Conservation (phyloP, 2,888 invertebrate species). For the Trachelus tabidus region DNA sequence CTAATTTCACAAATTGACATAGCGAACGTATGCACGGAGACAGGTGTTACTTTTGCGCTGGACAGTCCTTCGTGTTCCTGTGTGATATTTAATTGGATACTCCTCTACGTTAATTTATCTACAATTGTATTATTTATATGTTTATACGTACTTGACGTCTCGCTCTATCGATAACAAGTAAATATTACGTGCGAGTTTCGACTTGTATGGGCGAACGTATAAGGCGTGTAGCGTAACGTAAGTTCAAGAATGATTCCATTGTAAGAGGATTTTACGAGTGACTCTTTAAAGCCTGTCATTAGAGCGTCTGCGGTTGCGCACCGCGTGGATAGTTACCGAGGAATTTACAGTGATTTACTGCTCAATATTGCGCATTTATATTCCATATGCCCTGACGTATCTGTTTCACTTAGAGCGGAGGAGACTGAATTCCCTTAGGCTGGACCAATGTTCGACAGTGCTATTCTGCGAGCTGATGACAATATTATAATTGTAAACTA, state of each 20-base stretch:
- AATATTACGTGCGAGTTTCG: not conserved
- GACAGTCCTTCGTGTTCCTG: not conserved
- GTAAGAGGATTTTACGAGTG: constrained; percentile 63
- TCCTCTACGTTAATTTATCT: not conserved
- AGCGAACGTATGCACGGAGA: not conserved
- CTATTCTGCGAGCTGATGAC: not conserved
- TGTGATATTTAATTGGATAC: not conserved
- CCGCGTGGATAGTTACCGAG: constrained; percentile 32
- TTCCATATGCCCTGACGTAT: constrained; percentile 59
- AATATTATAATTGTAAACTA: not conserved
- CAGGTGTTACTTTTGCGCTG: not conserved
- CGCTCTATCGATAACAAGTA: not conserved
- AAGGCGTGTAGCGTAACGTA: not conserved
- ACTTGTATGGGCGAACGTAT: not conserved
- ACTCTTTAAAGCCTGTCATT: constrained; percentile 61
- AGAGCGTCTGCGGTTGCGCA: constrained; percentile 47
- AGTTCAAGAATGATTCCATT: constrained; percentile 58
- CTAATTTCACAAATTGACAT: not conserved
- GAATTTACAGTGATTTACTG: constrained; percentile 59
- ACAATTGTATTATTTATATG: not conserved
- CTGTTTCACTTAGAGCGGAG: constrained; percentile 56
- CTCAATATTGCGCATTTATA: constrained; percentile 62
- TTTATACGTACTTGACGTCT: not conserved
- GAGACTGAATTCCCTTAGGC: not conserved
- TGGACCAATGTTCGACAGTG: not conserved